A percentile compares a stretch with the other conserved stretches of the same genome.
phyloP scores from a whole-genome alignment of 1,140 invertebrate genomes.

The Anastrepha obliqua region DNA sequence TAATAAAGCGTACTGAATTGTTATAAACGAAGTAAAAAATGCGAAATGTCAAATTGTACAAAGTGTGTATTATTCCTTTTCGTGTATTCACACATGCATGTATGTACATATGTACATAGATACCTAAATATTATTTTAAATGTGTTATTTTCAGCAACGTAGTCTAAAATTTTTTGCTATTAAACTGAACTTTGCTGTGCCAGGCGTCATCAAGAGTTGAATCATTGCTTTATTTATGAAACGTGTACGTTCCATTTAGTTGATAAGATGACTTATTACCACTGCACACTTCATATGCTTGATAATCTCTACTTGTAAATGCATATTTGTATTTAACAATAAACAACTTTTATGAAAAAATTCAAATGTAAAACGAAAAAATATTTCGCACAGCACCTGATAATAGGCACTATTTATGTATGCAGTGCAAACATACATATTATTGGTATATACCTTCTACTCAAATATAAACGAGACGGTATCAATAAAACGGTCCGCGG shows the following conservation, averaged over 20 bases:
- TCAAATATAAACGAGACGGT: too few relatives aligned
- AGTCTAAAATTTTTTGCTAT: too few relatives aligned
- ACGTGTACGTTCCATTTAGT: neutral
- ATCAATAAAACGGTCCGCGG: too few relatives aligned
- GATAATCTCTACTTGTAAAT: neutral
- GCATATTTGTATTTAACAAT: neutral
- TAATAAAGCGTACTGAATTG: neutral
- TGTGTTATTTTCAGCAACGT: neutral
- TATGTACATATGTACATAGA: neutral
- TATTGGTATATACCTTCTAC: too few relatives aligned
- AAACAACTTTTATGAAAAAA: neutral
- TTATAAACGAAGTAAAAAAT: too few relatives aligned
- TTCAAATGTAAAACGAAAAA: neutral
- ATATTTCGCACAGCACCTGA: neutral
- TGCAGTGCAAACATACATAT: too few relatives aligned
- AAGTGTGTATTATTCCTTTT: too few relatives aligned
- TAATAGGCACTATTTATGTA: neutral
- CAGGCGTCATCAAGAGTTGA: neutral
- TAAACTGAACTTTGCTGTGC: neutral
- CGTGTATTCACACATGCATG: too few relatives aligned
- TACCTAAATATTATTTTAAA: neutral
- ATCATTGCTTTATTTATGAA: conserved; percentile 19
- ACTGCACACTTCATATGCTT: neutral
- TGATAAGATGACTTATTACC: neutral
- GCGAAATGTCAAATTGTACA: too few relatives aligned